Percentiles rank a stretch among this genome's conserved stretches.
These are phyloP conservation scores for Mesitornis unicolor DNA, from an alignment of 2,113 vertebrate genomes.

Conservation along the genomic window DNA sequence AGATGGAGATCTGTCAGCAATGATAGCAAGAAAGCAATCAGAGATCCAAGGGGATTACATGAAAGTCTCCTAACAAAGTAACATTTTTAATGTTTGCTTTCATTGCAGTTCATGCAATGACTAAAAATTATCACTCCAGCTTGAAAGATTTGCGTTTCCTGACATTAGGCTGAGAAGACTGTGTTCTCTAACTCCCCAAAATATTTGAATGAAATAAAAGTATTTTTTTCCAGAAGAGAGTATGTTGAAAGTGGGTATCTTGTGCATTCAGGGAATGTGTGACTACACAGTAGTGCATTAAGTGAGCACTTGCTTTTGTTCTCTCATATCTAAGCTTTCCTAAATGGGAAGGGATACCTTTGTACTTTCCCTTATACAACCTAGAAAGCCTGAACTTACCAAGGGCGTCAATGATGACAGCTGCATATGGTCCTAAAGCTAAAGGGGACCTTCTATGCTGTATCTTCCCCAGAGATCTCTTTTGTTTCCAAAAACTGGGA, in stretches of 20 bases:
- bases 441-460: background rate
- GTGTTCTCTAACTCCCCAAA: background rate
- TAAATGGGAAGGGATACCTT: background rate
- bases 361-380: background rate
- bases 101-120: background rate
- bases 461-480: background rate
- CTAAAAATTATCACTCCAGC: background rate
- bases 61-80: background rate
- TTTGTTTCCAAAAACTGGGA: background rate
- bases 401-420: background rate
- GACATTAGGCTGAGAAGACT: background rate
- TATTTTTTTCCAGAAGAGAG: background rate
- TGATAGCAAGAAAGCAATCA: background rate
- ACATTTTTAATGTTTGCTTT: background rate
- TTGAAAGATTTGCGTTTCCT: background rate
- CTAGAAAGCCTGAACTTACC: background rate
- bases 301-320: background rate
- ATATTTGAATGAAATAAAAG: background rate
- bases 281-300: background rate
- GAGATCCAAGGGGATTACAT: background rate
- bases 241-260: background rate
- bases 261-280: background rate
- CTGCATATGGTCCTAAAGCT: background rate
- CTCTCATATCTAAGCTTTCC: background rate
- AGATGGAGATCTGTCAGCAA: background rate